These are phyloP conservation scores for Acrocephalus scirpaceus DNA, from an alignment of 2,797 vertebrate species.

Conservation along the genomic window DNA sequence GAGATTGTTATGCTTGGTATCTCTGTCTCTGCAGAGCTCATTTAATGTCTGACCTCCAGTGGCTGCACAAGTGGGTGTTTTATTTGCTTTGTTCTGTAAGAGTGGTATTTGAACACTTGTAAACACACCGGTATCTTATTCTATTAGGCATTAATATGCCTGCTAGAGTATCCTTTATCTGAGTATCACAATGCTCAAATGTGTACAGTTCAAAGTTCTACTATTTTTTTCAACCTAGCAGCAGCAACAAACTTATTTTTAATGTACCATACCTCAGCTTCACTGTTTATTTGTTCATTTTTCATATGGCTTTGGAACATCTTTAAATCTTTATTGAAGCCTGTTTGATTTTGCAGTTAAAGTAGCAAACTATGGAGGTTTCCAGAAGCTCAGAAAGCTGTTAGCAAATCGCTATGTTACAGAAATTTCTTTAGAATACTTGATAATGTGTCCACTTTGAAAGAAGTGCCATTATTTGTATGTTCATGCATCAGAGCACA, in stretches of 20 bases:
- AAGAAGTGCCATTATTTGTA: not conserved
- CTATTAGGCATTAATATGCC: not conserved
- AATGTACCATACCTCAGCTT: not conserved
- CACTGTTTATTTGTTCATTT: not conserved
- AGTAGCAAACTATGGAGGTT: not conserved
- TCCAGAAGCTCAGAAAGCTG: slow-evolving; percentile 39
- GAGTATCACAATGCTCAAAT: not conserved
- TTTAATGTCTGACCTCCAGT: not conserved
- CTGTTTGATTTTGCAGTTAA: slow-evolving; percentile 34
- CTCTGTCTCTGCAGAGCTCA: not conserved
- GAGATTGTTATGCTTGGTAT: not conserved
- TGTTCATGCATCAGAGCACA: not conserved
- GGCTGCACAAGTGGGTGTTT: not conserved
- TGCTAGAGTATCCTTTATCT: not conserved
- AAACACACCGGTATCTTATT: not conserved
- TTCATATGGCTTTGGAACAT: not conserved
- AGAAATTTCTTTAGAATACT: slow-evolving; percentile 29
- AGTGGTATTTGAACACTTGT: not conserved
- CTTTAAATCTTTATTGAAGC: not conserved
- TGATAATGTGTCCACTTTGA: slow-evolving; percentile 1
- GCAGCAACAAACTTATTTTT: not conserved
- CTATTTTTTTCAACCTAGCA: not conserved
- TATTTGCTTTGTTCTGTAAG: not conserved
- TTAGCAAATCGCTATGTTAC: slow-evolving; percentile 3
- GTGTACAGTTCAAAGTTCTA: not conserved